Evolutionary conservation across 2,797 vertebrate genomes (phyloP).

Genomic region (Parauchenoglanis ngamensis): DNA sequence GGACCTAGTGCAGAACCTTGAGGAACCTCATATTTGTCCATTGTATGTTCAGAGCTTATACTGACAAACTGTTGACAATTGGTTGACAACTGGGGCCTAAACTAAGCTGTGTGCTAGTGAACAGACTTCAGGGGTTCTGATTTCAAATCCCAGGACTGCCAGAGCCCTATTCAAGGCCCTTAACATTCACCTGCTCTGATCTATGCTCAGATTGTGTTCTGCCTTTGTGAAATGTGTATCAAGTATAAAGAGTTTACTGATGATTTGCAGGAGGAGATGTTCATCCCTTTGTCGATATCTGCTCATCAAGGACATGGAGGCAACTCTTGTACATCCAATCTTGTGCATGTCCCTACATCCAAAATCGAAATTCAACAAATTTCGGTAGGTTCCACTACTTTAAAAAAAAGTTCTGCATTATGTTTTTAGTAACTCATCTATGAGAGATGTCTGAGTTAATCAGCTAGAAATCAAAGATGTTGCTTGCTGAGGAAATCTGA

Average conservation of each 20-base stretch:
- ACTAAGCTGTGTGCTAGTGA: background rate
- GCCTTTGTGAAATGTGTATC: background rate
- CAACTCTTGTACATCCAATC: conserved; percentile 49
- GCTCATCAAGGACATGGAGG: conserved; percentile 36
- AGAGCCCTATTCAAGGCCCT: background rate
- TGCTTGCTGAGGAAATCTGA: background rate
- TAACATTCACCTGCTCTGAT: background rate
- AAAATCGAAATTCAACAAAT: conserved; percentile 59
- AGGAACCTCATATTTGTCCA: background rate
- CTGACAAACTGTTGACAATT: background rate
- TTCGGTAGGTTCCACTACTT: conserved; percentile 43
- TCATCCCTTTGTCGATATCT: conserved; percentile 40
- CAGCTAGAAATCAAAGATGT: no score
- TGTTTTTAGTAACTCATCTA: background rate
- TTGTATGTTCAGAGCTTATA: background rate
- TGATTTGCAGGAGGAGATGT: conserved; percentile 57
- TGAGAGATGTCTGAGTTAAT: background rate
- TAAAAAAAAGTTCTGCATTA: background rate
- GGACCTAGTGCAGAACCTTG: background rate
- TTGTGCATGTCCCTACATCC: conserved; percentile 45
- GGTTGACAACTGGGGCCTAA: background rate
- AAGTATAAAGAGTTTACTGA: background rate
- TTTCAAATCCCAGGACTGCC: background rate
- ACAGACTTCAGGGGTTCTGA: background rate
- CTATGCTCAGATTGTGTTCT: background rate